Base-by-base conservation (phyloP, 2,113 vertebrate genomes). In the Heloderma charlesbogerti region DNA sequence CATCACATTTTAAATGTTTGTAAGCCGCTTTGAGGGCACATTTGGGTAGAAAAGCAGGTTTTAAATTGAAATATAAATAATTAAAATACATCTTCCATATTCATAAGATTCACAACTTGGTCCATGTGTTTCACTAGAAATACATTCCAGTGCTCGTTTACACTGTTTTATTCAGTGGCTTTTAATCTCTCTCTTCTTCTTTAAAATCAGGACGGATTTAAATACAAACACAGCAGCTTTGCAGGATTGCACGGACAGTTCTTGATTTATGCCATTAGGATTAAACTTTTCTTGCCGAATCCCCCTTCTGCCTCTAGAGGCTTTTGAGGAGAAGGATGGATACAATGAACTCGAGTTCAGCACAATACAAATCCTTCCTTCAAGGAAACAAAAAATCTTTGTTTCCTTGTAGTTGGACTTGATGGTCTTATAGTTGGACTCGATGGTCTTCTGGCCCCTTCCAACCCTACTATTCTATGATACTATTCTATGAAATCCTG, bases 321-420 rank as follows among this genome's bases (percentile, higher is more conserved):
- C 82, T 69, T 88, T 89, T 22, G 0, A 81, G 90, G 45, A 88
- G 79, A 86, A 92, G 80, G 84, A 71, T 91, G 37, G 71, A 87
- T 87, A 88, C 84, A 93, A 87, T 25, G 86, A 94, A 86, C 13
- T 86, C n/a, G 8, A 12, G 0, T 94, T 79, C 89, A 92, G 72
- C 74, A 90, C 60, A 91, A 57, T 66, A 90, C 90, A 92, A 54
- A 75, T 29, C 63, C 89, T 94, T 92, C 93, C 79, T 88, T 91
- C 79, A 90, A n/a, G n/a, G n/a, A n/a, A n/a, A n/a, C n/a, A n/a
- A n/a, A n/a, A n/a, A n/a, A n/a, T n/a, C n/a, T n/a, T n/a, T n/a
- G n/a, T n/a, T n/a, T n/a, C n/a, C n/a, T n/a, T n/a, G n/a, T n/a
- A n/a, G n/a, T n/a, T n/a, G n/a, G n/a, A n/a, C n/a, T n/a, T n/a